A percentile compares a stretch with the other conserved stretches of the same genome.
phyloP scores from a whole-genome alignment of 1,140 invertebrate genomes.

The Diabrotica undecimpunctata region DNA sequence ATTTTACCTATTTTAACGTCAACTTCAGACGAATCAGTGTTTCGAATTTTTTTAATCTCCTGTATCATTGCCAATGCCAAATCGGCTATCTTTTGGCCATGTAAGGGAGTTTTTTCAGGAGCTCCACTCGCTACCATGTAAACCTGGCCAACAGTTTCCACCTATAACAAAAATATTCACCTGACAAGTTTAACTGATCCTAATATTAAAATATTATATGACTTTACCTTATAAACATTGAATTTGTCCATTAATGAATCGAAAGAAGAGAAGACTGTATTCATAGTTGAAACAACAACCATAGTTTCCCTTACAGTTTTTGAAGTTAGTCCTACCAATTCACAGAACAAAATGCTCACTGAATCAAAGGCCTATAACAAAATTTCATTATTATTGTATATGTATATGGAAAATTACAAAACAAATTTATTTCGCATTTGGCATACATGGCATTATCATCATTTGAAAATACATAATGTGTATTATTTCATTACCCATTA shows the following conservation, averaged over 20 bases:
- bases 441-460: no score
- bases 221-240: conserved; percentile 75
- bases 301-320: conserved; percentile 70
- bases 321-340: conserved; percentile 57
- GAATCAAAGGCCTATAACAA: conserved; percentile 57
- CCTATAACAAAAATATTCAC: conserved; percentile 51
- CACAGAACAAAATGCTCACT: conserved; percentile 60
- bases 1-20: conserved; percentile 59
- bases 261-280: conserved; percentile 77
- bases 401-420: conserved; percentile 5
- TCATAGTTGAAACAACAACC: conserved; percentile 78
- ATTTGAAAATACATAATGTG: no score
- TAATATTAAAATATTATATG: not conserved
- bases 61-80: conserved; percentile 64
- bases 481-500: no score
- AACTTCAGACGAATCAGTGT: conserved; percentile 52
- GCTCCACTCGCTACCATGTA: conserved; percentile 87
- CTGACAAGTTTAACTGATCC: no score
- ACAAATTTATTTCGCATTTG: not conserved
- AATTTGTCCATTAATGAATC: conserved; percentile 73
- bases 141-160: conserved; percentile 81
- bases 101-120: conserved; percentile 71
- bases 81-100: conserved; percentile 77
- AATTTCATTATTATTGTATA: not conserved
- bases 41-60: conserved; percentile 53